phyloP scores from a whole-genome alignment of 2,797 vertebrate genomes.

The Sebastiscus albofasciatus region DNA sequence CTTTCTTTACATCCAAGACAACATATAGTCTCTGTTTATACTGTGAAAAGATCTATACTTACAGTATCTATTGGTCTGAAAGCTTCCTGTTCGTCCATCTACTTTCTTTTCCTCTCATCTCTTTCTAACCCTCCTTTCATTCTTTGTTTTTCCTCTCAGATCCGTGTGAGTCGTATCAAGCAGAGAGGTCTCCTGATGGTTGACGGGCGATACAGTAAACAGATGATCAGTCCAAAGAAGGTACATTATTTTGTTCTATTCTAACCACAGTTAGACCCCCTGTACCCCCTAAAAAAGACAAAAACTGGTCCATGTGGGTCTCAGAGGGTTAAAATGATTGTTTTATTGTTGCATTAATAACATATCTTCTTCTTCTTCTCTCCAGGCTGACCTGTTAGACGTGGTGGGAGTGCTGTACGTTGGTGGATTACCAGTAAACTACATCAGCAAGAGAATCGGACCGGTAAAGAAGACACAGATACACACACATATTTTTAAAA shows the following conservation, averaged over 20 bases:
- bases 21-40: background rate
- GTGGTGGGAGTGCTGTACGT: slow-evolving; percentile 94
- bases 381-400: slow-evolving; percentile 91
- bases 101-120: background rate
- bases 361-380: background rate
- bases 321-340: background rate
- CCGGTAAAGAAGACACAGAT: slow-evolving; percentile 82
- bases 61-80: background rate
- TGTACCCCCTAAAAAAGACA: too few relatives aligned
- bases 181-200: slow-evolving; percentile 88
- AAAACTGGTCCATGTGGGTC: too few relatives aligned
- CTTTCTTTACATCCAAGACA: background rate
- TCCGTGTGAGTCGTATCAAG: slow-evolving; percentile 87
- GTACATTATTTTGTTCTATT: slow-evolving; percentile 11
- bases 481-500: background rate
- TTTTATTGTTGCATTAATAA: background rate
- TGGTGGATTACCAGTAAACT: slow-evolving; percentile 93
- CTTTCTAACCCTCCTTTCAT: background rate
- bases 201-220: slow-evolving; percentile 85
- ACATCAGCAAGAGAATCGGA: slow-evolving; percentile 93
- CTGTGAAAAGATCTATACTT: background rate
- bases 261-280: background rate
- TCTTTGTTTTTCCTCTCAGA: slow-evolving; percentile 75
- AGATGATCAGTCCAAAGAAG: slow-evolving; percentile 91
- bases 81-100: background rate